Conservation (phyloP, 1,140 invertebrate species). For the Cydia pomonella region DNA sequence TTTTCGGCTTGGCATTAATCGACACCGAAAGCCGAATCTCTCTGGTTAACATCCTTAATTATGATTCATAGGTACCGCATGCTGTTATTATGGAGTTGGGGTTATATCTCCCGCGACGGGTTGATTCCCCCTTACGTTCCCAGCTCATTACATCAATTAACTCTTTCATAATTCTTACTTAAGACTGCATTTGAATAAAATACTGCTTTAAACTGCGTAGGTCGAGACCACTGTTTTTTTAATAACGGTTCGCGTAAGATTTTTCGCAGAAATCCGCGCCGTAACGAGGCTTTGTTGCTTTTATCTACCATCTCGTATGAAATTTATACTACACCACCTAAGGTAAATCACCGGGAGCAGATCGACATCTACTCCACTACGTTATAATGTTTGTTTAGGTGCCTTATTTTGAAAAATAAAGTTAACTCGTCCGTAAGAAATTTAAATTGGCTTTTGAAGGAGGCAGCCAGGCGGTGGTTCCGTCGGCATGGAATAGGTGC, state of each 20-base stretch:
- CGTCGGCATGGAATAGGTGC: conserved; percentile 56
- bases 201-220: conserved; percentile 34
- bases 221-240: conserved; percentile 40
- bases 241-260: conserved; percentile 42
- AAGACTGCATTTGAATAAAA: conserved; percentile 51
- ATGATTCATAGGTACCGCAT: conserved; percentile 71
- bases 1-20: conserved; percentile 70
- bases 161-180: conserved; percentile 58
- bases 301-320: conserved; percentile 52
- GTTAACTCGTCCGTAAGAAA: conserved; percentile 50
- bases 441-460: conserved; percentile 48
- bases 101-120: conserved; percentile 51
- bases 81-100: conserved; percentile 66
- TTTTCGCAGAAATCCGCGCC: conserved; percentile 48
- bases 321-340: conserved; percentile 39
- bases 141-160: conserved; percentile 72
- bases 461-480: conserved; percentile 66
- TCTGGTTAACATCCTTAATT: conserved; percentile 64
- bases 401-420: conserved; percentile 48
- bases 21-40: conserved; percentile 59
- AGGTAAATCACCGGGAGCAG: conserved; percentile 54
- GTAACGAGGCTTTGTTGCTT: conserved; percentile 52
- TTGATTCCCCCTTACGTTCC: conserved; percentile 53
- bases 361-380: conserved; percentile 41
- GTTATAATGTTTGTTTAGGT: conserved; percentile 46